phyloP scores from a whole-genome alignment of 2,888 invertebrate genomes.

The Tuta absoluta region DNA sequence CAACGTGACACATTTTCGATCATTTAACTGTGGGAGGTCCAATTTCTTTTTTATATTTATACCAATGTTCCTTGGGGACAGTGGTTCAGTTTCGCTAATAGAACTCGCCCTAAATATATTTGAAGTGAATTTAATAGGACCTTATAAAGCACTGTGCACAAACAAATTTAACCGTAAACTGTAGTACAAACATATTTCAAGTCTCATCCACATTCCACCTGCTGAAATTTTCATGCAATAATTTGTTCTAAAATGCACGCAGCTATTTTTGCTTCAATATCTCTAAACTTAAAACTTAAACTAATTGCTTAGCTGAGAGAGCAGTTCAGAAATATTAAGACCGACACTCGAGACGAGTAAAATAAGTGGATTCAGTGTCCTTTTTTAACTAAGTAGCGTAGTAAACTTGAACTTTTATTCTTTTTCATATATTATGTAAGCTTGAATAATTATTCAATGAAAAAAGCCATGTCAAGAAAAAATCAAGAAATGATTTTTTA shows the following conservation, averaged over 20 bases:
- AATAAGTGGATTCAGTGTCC: neutral
- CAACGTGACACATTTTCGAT: too few relatives aligned
- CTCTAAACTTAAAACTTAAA: neutral
- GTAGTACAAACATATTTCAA: neutral
- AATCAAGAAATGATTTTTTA: too few relatives aligned
- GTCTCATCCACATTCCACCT: neutral
- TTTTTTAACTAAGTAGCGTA: neutral
- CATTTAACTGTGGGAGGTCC: too few relatives aligned
- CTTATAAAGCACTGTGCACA: too few relatives aligned
- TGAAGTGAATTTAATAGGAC: too few relatives aligned
- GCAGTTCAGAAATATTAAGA: neutral
- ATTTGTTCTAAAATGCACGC: neutral
- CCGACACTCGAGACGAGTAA: neutral
- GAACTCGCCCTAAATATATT: too few relatives aligned
- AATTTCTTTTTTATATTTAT: too few relatives aligned
- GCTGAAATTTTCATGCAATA: neutral
- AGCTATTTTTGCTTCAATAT: neutral
- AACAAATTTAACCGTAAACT: too few relatives aligned
- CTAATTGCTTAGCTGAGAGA: neutral
- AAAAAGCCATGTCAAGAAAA: too few relatives aligned
- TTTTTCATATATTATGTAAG: neutral
- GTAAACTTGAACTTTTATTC: neutral
- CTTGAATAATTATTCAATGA: too few relatives aligned
- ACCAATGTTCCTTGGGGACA: too few relatives aligned
- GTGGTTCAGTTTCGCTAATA: too few relatives aligned